A percentile compares a stretch with the other conserved stretches of the same genome.
These are phyloP conservation scores for Heliconius himera DNA, from an alignment of 1,140 invertebrate genomes.

Conservation along the genomic window DNA sequence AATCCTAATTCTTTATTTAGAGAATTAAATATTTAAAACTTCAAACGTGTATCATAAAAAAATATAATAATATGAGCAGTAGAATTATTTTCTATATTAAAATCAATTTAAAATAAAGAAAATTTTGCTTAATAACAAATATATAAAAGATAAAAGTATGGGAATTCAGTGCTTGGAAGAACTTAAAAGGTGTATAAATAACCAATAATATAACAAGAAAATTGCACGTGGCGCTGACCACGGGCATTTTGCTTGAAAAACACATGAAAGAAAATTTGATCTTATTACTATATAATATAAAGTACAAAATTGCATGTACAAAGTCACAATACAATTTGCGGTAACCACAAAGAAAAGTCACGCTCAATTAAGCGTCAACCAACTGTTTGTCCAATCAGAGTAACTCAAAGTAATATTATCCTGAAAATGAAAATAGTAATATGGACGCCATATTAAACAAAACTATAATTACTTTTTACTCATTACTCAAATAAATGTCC, in stretches of 20 bases:
- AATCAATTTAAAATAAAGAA: no score
- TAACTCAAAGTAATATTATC: constrained; percentile 28
- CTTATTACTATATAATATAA: constrained; percentile 13
- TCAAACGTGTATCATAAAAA: no score
- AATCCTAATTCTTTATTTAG: no score
- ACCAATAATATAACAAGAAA: constrained; percentile 32
- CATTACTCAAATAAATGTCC: not conserved
- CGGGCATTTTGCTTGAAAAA: constrained; percentile 1
- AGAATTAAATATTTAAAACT: no score
- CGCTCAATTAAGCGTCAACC: constrained; percentile 31
- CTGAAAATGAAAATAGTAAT: constrained; percentile 13
- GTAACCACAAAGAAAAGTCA: constrained; percentile 30
- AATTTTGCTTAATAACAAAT: not conserved
- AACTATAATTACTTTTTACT: constrained; percentile 6
- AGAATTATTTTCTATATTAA: not conserved
- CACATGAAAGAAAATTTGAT: constrained; percentile 15
- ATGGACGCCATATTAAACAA: constrained; percentile 5
- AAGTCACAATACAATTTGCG: constrained; percentile 17
- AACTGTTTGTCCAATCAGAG: constrained; percentile 30
- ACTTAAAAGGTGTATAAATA: constrained; percentile 29
- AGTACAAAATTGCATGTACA: not conserved
- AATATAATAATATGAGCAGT: no score
- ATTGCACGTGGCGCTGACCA: constrained; percentile 28
- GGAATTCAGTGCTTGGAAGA: not conserved
- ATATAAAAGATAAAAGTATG: constrained; percentile 4